A percentile compares a stretch with the other conserved stretches of the same genome.
Evolutionary conservation across 2,797 vertebrate genomes (phyloP).

Genomic region (Calcarius lapponicus): DNA sequence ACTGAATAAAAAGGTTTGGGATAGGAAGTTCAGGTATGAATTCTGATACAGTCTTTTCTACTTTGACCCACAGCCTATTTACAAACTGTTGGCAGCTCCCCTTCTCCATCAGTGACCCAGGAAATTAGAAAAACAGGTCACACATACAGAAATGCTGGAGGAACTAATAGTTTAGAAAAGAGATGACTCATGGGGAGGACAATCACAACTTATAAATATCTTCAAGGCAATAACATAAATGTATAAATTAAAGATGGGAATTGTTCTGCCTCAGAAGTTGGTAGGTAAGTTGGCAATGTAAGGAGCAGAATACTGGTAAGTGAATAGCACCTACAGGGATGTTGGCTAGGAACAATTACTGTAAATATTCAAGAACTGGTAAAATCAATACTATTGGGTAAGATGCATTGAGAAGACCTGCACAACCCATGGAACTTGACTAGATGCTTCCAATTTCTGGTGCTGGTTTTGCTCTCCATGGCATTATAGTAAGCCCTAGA

Average conservation of each 20-base stretch:
- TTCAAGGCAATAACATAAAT: constrained; percentile 20
- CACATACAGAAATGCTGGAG: neutral
- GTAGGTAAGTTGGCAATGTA: neutral
- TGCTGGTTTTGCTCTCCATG: neutral
- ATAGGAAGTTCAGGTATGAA: neutral
- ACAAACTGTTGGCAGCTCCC: neutral
- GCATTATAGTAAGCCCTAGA: neutral
- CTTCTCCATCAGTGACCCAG: neutral
- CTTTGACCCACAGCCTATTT: neutral
- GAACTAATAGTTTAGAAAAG: constrained; percentile 8
- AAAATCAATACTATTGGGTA: neutral
- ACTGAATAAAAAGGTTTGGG: neutral
- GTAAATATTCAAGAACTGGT: neutral
- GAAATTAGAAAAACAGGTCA: constrained; percentile 19
- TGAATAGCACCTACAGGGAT: neutral
- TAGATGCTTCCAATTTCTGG: neutral
- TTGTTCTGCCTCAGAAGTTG: neutral
- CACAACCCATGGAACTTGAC: neutral
- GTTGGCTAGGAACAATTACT: neutral
- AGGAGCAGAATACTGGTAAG: neutral
- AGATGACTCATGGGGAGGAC: neutral
- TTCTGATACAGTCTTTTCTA: neutral
- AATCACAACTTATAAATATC: constrained; percentile 27
- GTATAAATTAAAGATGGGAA: constrained; percentile 40
- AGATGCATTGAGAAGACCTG: neutral